Evolutionary conservation across 92 coral and sea anemone species (phyloP), one percentile per base, ranked within the genome.

Genomic region (Ricordea florida): DNA sequence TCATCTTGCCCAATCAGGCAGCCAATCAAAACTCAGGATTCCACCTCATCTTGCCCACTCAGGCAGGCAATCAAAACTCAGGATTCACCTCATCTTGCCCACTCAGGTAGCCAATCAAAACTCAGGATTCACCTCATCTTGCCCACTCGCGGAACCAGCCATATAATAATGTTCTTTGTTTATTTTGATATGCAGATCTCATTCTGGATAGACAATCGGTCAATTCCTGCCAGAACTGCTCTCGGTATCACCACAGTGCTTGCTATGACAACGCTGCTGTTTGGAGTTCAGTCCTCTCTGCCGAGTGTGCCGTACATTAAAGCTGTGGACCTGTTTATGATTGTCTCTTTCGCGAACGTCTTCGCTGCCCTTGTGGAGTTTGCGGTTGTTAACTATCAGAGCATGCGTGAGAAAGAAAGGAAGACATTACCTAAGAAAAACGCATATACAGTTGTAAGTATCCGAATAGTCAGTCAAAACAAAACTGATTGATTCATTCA

Each of bases 171-270:
- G 4, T 11, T 63, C 27, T 1, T n/a, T 0, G 8, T 21, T 28
- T 15, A 5, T 30, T 20, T 23, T 52, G 30, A 13, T 17, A 28
- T 27, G 3, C 37, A 78, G 90, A 71, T 85, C 6, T 85, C 90
- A 16, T 85, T 85, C 78, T 85, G 90, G 90, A 75, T 85, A 27
- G 90, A 85, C 50, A 49, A 82, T 37, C 59, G 80, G 27, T 85
- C 90, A 28, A 84, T 85, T 36, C 90, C 90, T 22, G 90, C 90
- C 25, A 78, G 90, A 33, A 82, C 85, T 22, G 90, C 90, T n/a
- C 80, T 85, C 34, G 90, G 90, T 17, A 85, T 85, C n/a, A 85
- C 90, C 18, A 85, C 90, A 22, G 90, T 85, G 42, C 76, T 85
- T 29, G 86, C 90, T 34, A 80, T 80, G 86, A 80, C 90, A 46